These are phyloP conservation scores for Trichogramma dendrolimi DNA, from an alignment of 2,888 invertebrate species.

Conservation along the genomic window DNA sequence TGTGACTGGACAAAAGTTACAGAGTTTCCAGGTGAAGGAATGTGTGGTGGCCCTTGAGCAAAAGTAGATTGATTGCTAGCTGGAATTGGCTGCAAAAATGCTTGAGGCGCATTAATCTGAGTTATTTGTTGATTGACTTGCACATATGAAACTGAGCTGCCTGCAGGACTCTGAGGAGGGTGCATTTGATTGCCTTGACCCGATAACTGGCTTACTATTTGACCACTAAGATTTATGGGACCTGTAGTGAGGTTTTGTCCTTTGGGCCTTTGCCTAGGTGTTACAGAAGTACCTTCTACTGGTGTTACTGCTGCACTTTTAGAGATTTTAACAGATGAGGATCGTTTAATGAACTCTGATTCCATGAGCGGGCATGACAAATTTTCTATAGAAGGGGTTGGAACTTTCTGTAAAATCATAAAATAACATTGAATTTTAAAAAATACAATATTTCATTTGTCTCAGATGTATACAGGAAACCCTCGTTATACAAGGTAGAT, in stretches of 20 bases:
- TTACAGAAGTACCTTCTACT: constrained; percentile 74
- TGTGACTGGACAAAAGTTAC: constrained; percentile 38
- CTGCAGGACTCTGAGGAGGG: constrained; percentile 34
- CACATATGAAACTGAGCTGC: constrained; percentile 38
- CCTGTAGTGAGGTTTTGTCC: constrained; percentile 53
- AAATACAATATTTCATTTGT: neutral
- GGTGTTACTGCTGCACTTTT: constrained; percentile 53
- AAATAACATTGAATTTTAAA: constrained; percentile 1
- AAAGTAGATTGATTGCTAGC: constrained; percentile 36
- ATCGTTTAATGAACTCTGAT: constrained; percentile 62
- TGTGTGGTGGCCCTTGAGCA: constrained; percentile 39
- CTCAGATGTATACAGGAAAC: too few relatives aligned
- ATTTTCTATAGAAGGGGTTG: constrained; percentile 62
- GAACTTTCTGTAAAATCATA: constrained; percentile 58
- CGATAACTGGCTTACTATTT: constrained; percentile 49
- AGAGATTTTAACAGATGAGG: constrained; percentile 54
- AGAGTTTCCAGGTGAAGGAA: constrained; percentile 43
- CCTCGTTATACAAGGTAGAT: too few relatives aligned
- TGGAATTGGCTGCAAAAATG: constrained; percentile 35
- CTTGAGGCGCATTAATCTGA: constrained; percentile 37
- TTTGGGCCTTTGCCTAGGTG: constrained; percentile 78
- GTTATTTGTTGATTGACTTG: constrained; percentile 40
- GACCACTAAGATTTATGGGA: constrained; percentile 48
- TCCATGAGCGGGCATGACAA: constrained; percentile 66
- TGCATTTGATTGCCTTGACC: constrained; percentile 45